phyloP scores from a whole-genome alignment of 2,888 invertebrate species.

The Mythimna vitellina region DNA sequence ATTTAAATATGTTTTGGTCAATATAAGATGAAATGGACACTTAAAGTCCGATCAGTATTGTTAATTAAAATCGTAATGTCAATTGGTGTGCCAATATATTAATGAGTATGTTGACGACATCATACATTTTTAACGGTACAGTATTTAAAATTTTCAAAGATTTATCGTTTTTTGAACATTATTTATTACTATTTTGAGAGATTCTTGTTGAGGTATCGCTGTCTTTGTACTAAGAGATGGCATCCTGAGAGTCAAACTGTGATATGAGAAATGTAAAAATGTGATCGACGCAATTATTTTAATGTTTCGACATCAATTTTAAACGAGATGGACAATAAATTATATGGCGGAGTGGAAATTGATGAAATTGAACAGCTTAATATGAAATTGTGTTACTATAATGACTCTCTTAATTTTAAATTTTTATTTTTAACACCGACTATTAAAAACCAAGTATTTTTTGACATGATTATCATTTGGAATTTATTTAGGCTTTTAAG shows the following conservation, averaged over 20 bases:
- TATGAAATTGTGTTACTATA: constrained; percentile 40
- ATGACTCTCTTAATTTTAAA: constrained; percentile 56
- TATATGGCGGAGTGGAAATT: constrained; percentile 18
- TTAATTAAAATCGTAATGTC: constrained; percentile 34
- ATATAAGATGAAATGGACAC: constrained; percentile 22
- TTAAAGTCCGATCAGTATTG: constrained; percentile 52
- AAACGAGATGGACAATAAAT: constrained; percentile 71
- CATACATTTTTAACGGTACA: constrained; percentile 47
- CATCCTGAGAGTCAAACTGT: constrained; percentile 61
- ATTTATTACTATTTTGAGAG: constrained; percentile 54
- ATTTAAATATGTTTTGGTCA: constrained; percentile 19
- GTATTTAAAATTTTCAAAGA: constrained; percentile 61
- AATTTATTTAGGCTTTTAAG: not conserved
- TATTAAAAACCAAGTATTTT: not conserved
- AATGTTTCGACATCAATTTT: constrained; percentile 68
- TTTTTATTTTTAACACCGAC: constrained; percentile 20
- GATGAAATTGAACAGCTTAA: constrained; percentile 19
- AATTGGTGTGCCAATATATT: constrained; percentile 61
- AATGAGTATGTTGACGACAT: constrained; percentile 44
- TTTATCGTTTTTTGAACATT: constrained; percentile 49
- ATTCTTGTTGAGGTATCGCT: constrained; percentile 37
- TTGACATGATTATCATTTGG: constrained; percentile 11
- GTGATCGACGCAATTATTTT: constrained; percentile 79
- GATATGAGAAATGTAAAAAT: constrained; percentile 75
- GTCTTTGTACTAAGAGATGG: constrained; percentile 39